Evolutionary conservation across 2,888 invertebrate genomes (phyloP).

Genomic region (Microctonus brassicae): DNA sequence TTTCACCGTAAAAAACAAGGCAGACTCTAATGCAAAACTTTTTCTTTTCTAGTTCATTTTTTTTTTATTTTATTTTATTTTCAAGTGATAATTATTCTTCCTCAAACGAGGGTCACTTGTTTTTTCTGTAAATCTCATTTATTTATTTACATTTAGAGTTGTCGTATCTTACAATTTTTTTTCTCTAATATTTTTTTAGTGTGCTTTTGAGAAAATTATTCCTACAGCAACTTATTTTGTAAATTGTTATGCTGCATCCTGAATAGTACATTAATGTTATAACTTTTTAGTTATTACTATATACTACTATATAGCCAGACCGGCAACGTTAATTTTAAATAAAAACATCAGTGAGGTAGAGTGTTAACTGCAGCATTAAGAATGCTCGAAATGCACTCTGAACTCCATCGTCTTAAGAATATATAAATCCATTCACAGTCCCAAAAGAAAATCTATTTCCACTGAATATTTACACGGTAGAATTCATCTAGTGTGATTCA

Average conservation of each 20-base stretch:
- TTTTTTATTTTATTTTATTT: background rate
- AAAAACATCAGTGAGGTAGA: background rate
- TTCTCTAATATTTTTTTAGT: background rate
- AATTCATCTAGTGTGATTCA: background rate
- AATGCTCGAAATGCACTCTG: background rate
- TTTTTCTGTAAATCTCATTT: background rate
- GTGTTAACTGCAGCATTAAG: background rate
- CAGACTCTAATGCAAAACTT: background rate
- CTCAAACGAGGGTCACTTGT: conserved; percentile 4
- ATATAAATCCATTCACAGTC: background rate
- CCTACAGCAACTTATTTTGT: background rate
- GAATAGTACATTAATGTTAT: background rate
- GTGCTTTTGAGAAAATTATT: background rate
- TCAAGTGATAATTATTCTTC: conserved; percentile 2
- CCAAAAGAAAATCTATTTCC: background rate
- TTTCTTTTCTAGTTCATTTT: background rate
- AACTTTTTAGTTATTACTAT: background rate
- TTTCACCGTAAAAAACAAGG: conserved; percentile 5
- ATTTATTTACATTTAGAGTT: background rate
- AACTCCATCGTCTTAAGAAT: background rate
- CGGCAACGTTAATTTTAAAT: background rate
- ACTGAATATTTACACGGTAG: background rate
- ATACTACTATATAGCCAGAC: background rate
- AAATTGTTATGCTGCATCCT: background rate
- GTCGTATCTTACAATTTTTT: background rate